Evolutionary conservation across 2,113 vertebrate genomes (phyloP).

Genomic region (Henicopernis longicauda): DNA sequence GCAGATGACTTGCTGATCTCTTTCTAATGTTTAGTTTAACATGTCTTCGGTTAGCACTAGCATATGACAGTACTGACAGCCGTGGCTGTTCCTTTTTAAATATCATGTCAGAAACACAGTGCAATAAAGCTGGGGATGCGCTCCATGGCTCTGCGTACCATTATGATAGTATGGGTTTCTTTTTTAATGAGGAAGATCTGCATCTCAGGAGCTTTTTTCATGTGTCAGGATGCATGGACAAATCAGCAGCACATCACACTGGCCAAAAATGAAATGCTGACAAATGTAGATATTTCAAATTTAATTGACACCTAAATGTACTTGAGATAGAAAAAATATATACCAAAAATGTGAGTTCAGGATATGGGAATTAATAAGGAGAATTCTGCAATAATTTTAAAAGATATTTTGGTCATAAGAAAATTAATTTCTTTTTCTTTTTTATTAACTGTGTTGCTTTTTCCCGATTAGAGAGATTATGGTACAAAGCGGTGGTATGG

Average conservation of each 20-base stretch:
- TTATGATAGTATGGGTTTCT: constrained; percentile 74
- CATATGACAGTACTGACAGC: constrained; percentile 83
- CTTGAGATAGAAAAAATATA: constrained; percentile 75
- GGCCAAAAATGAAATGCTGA: constrained; percentile 93
- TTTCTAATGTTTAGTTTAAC: constrained; percentile 80
- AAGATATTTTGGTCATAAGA: not conserved
- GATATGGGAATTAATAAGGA: constrained; percentile 73
- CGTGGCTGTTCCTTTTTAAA: constrained; percentile 88
- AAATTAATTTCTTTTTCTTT: not conserved
- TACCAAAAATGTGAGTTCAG: constrained; percentile 71
- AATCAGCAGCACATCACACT: constrained; percentile 87
- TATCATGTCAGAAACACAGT: constrained; percentile 82
- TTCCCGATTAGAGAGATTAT: not conserved
- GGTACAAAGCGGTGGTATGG: not conserved
- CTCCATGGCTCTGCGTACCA: constrained; percentile 73
- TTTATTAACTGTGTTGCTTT: not conserved
- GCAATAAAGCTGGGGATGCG: constrained; percentile 72
- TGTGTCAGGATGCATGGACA: constrained; percentile 90
- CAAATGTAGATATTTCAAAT: constrained; percentile 99
- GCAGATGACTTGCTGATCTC: constrained; percentile 72
- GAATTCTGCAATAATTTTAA: constrained; percentile 34
- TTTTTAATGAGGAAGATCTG: constrained; percentile 95
- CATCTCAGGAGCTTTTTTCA: constrained; percentile 79
- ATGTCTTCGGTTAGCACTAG: constrained; percentile 76
- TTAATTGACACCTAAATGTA: constrained; percentile 98